phyloP scores from a whole-genome alignment of 1,140 invertebrate genomes.

The Drosophila virilis region DNA sequence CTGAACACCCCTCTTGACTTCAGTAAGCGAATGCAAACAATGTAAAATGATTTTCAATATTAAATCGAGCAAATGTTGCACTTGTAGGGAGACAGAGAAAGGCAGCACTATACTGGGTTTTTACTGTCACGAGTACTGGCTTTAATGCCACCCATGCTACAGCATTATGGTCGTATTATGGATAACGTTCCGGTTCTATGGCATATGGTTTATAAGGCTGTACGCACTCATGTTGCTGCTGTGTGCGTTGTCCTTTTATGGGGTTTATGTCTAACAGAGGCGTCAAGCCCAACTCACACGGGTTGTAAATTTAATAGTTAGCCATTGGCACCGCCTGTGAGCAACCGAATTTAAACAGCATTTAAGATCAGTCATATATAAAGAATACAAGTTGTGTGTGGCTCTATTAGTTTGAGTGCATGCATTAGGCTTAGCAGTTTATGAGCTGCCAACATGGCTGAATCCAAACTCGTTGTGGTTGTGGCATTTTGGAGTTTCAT shows the following conservation, averaged over 20 bases:
- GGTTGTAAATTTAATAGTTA: constrained; percentile 39
- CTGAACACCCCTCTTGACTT: not conserved
- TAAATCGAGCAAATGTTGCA: constrained; percentile 41
- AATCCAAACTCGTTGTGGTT: not conserved
- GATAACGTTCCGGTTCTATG: constrained; percentile 29
- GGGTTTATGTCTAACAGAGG: constrained; percentile 20
- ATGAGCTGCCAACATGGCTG: constrained; percentile 12
- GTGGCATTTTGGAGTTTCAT: not conserved
- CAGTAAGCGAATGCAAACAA: constrained; percentile 51
- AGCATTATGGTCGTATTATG: constrained; percentile 53
- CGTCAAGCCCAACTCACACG: constrained; percentile 13
- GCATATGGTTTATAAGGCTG: constrained; percentile 28
- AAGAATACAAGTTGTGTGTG: constrained; percentile 1
- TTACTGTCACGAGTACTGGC: constrained; percentile 29
- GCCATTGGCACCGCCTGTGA: not conserved
- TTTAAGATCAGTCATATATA: constrained; percentile 10
- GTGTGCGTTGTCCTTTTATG: constrained; percentile 23
- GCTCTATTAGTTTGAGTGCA: constrained; percentile 21
- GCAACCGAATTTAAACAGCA: constrained; percentile 5
- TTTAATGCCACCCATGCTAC: constrained; percentile 46
- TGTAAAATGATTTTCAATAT: constrained; percentile 65
- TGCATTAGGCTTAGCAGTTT: constrained; percentile 25
- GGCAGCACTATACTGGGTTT: constrained; percentile 10
- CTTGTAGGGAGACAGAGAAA: constrained; percentile 1
- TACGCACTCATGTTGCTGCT: not conserved